phyloP scores from a whole-genome alignment of 2,113 vertebrate genomes.

The Neolamprologus caudopunctatus region DNA sequence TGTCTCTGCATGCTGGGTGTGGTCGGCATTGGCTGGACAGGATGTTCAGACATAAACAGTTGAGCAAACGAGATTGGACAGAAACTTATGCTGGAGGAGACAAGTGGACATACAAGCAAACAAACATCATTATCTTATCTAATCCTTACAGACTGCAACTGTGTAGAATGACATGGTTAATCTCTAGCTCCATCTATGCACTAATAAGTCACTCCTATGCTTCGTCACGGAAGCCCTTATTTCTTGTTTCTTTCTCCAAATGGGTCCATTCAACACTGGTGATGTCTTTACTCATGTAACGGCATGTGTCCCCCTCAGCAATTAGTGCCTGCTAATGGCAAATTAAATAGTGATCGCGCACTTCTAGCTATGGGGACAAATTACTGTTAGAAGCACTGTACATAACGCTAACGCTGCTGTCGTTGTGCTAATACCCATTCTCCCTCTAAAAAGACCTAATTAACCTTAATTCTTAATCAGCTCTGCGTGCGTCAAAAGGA shows the following conservation, averaged over 20 bases:
- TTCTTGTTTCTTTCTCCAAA: neutral
- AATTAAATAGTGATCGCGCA: conserved; percentile 22
- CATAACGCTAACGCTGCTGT: neutral
- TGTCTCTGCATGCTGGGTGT: conserved; percentile 39
- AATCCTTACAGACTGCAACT: neutral
- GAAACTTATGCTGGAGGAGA: neutral
- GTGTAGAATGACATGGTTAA: neutral
- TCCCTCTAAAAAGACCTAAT: conserved; percentile 24
- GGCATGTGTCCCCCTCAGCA: neutral
- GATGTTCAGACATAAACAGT: conserved; percentile 46
- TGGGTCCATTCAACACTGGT: neutral
- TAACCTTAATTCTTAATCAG: conserved; percentile 37
- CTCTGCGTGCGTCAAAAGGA: neutral
- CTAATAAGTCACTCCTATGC: neutral
- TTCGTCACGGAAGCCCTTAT: neutral
- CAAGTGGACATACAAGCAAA: neutral
- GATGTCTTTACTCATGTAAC: conserved; percentile 16
- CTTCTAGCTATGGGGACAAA: conserved; percentile 18
- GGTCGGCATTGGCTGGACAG: conserved; percentile 23
- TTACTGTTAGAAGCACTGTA: conserved; percentile 12
- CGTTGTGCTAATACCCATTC: neutral
- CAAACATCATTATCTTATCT: conserved; percentile 11
- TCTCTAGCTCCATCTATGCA: neutral
- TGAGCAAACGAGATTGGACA: neutral
- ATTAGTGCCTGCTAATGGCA: conserved; percentile 26